A percentile compares a stretch with the other conserved stretches of the same genome.
Conservation (phyloP, 1,140 invertebrate genomes). For the Aphis craccivora region DNA sequence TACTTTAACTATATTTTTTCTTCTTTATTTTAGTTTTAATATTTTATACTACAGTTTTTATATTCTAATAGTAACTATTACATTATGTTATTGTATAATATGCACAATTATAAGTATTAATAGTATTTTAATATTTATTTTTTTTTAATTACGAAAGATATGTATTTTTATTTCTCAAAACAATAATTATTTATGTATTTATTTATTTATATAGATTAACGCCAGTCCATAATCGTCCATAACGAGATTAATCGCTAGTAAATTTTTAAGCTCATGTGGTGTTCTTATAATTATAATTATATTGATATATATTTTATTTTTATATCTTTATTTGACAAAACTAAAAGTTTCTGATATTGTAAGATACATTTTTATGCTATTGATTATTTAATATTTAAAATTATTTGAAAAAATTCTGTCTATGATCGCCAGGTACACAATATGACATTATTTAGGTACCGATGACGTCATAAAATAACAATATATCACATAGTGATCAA, state of each 20-base stretch:
- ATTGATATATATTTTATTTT: too few species aligned
- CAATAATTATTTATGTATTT: background rate
- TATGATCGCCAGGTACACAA: background rate
- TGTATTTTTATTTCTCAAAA: background rate
- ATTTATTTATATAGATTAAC: too few species aligned
- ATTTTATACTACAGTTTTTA: too few species aligned
- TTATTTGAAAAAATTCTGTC: background rate
- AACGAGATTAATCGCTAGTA: too few species aligned
- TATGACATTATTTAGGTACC: background rate
- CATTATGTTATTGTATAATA: background rate
- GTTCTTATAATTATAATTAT: background rate
- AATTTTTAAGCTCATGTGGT: too few species aligned
- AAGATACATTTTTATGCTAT: background rate
- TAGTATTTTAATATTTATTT: background rate
- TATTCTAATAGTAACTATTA: too few species aligned
- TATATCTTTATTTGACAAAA: background rate
- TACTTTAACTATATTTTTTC: too few species aligned
- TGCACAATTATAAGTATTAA: background rate
- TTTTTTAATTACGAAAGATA: background rate
- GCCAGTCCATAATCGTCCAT: too few species aligned
- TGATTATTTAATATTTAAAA: background rate
- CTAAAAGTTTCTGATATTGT: background rate
- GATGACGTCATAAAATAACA: background rate
- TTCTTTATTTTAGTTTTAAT: too few species aligned
- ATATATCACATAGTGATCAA: background rate